Evolutionary conservation across 2,888 invertebrate genomes (phyloP).

Genomic region (Volucella inflata): DNA sequence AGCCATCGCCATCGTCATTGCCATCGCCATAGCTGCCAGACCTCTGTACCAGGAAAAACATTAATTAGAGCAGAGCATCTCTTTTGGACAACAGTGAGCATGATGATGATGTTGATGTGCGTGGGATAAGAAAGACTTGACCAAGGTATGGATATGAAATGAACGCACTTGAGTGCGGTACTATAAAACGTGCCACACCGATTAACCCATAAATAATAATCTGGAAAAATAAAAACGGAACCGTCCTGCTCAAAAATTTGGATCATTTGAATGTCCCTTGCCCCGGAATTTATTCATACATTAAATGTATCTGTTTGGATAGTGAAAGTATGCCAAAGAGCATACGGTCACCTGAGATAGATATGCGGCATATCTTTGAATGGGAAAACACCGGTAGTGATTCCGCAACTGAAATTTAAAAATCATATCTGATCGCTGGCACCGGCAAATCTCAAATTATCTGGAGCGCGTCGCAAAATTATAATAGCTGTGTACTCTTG

Average conservation of each 20-base stretch:
- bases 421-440: slow-evolving; percentile 33
- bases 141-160: background rate
- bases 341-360: slow-evolving; percentile 56
- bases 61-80: slow-evolving; percentile 73
- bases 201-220: slow-evolving; percentile 71
- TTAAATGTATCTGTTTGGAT: slow-evolving; percentile 1
- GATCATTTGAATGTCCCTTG: slow-evolving; percentile 64
- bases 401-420: slow-evolving; percentile 41
- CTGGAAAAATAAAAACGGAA: slow-evolving; percentile 46
- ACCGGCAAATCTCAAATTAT: slow-evolving; percentile 9
- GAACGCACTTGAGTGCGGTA: slow-evolving; percentile 56
- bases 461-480: slow-evolving; percentile 43
- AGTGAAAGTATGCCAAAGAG: slow-evolving; percentile 71
- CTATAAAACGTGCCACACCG: slow-evolving; percentile 66
- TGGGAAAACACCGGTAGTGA: slow-evolving; percentile 12
- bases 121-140: slow-evolving; percentile 51
- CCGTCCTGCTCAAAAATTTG: slow-evolving; percentile 58
- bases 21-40: background rate
- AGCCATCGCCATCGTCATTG: background rate
- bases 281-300: background rate
- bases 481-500: background rate
- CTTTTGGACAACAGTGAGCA: slow-evolving; percentile 1
- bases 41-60: slow-evolving; percentile 29
- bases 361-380: slow-evolving; percentile 35
- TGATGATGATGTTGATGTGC: slow-evolving; percentile 48